phyloP scores from a whole-genome alignment of 2,113 vertebrate genomes.

The Lontra canadensis region DNA sequence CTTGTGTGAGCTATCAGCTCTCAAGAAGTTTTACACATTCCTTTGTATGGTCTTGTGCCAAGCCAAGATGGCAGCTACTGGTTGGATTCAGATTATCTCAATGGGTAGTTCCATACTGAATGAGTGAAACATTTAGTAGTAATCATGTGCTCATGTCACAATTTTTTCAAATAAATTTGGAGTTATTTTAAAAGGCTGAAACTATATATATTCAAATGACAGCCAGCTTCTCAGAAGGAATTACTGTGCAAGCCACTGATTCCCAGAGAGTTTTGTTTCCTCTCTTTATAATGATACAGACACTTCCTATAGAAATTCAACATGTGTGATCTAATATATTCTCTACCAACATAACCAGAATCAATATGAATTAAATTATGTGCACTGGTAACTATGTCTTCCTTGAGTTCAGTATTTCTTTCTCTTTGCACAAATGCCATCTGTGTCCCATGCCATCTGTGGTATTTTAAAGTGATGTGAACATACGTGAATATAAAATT shows the following conservation, averaged over 20 bases:
- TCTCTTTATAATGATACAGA: neutral
- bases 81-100: neutral
- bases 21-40: neutral
- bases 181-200: constrained; percentile 31
- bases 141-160: neutral
- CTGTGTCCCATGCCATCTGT: neutral
- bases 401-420: neutral
- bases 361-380: neutral
- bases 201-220: neutral
- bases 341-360: neutral
- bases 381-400: neutral
- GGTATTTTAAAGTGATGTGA: neutral
- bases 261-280: neutral
- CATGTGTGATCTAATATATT: neutral
- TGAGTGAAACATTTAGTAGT: neutral
- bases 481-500: neutral
- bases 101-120: neutral
- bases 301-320: neutral
- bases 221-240: neutral
- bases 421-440: neutral
- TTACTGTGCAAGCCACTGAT: neutral
- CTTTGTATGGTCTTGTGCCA: neutral
- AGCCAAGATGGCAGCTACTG: neutral
- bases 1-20: neutral
- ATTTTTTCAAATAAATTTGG: neutral